A percentile compares a stretch with the other conserved stretches of the same genome.
Conservation (phyloP, 1,140 invertebrate genomes). For the Brachionus koreanus region DNA sequence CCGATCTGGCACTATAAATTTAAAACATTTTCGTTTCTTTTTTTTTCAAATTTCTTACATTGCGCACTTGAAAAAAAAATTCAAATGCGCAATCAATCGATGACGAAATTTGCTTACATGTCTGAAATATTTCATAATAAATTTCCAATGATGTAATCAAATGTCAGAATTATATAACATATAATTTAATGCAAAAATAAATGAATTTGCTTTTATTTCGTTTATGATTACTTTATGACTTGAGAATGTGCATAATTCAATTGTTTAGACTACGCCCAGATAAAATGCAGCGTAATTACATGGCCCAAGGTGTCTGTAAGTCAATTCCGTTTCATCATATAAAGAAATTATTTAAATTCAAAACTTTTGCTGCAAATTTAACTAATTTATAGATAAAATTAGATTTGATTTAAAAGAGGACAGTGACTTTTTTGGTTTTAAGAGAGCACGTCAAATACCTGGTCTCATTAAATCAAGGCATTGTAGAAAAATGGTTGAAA, state of each 20-base stretch:
- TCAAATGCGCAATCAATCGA: not conserved
- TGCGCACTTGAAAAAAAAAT: not conserved
- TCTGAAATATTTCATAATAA: not conserved
- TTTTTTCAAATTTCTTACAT: not conserved
- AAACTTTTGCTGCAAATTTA: not conserved
- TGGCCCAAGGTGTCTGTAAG: not conserved
- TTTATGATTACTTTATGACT: not conserved
- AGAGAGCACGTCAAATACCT: not conserved
- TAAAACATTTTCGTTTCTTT: not conserved
- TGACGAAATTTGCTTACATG: slow-evolving; percentile 1
- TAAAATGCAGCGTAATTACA: not conserved
- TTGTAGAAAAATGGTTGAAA: not conserved
- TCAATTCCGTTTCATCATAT: not conserved
- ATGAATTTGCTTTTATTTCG: not conserved
- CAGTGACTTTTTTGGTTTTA: not conserved
- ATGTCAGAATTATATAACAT: not conserved
- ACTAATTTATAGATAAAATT: not conserved
- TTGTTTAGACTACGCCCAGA: not conserved
- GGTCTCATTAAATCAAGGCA: not conserved
- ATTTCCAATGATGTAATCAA: not conserved
- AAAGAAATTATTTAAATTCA: no score
- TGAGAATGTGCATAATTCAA: not conserved
- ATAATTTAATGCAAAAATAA: not conserved
- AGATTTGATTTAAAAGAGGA: not conserved
- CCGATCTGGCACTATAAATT: not conserved